Evolutionary conservation across 2,113 vertebrate species (phyloP).

Genomic region (Heterotilapia buettikoferi): DNA sequence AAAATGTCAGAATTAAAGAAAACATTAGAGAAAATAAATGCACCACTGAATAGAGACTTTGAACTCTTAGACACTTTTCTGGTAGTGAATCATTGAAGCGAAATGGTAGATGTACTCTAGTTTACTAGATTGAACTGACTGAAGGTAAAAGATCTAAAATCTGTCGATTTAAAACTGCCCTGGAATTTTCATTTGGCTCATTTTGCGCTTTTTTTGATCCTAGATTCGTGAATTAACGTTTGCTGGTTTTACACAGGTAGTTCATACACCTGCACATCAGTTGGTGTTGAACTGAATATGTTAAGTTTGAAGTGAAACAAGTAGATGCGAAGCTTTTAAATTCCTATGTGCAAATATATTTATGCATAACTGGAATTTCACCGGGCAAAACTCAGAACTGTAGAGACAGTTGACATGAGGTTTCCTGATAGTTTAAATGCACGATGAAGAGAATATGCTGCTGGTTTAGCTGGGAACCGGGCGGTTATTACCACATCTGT

Average conservation of each 20-base stretch:
- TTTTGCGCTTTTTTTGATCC: constrained; percentile 44
- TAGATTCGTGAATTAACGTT: not conserved
- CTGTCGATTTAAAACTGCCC: not conserved
- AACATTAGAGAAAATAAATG: not conserved
- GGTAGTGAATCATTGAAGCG: not conserved
- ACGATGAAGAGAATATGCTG: not conserved
- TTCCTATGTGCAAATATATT: not conserved
- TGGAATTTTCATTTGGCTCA: not conserved
- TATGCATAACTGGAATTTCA: not conserved
- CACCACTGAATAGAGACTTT: not conserved
- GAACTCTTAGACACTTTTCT: not conserved
- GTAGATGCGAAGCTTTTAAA: not conserved
- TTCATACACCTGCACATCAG: not conserved
- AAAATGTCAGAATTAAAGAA: not conserved
- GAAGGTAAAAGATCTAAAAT: not conserved
- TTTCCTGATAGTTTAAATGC: not conserved
- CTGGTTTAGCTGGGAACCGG: not conserved
- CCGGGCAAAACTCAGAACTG: not conserved
- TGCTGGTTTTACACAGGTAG: not conserved
- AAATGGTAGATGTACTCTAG: not conserved
- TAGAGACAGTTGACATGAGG: not conserved
- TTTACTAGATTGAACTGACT: not conserved
- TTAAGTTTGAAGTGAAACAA: not conserved
- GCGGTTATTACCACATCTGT: not conserved
- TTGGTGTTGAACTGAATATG: not conserved